Conservation (phyloP, 2,888 invertebrate species). For the Nephrocerus scutellatus region DNA sequence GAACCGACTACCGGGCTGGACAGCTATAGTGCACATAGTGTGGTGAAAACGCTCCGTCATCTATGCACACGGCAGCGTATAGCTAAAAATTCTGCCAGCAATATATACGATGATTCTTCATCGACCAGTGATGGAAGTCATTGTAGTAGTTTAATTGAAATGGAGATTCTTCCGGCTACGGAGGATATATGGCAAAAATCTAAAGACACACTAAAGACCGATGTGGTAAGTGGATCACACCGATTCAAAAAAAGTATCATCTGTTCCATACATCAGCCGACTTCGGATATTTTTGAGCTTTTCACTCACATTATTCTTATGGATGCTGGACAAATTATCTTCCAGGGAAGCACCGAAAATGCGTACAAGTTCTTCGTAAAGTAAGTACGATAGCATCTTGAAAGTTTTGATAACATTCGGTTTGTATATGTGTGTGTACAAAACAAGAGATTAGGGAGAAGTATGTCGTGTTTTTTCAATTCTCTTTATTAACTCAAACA, state of each 20-base stretch:
- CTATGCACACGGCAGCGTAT: conserved; percentile 50
- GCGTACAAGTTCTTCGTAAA: conserved; percentile 63
- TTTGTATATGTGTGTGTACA: too few species aligned
- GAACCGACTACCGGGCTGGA: conserved; percentile 91
- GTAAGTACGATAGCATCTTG: conserved; percentile 47
- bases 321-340: conserved; percentile 70
- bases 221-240: conserved; percentile 33
- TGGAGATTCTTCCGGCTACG: conserved; percentile 31
- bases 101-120: conserved; percentile 29
- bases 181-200: conserved; percentile 24
- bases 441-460: too few species aligned
- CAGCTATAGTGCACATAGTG: conserved; percentile 77
- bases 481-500: too few species aligned
- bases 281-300: conserved; percentile 74
- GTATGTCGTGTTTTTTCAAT: too few species aligned
- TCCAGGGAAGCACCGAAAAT: conserved; percentile 66
- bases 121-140: conserved; percentile 28
- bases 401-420: conserved; percentile 4
- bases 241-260: conserved; percentile 61
- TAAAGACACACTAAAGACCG: conserved; percentile 28
- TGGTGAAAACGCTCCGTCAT: conserved; percentile 63
- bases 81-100: conserved; percentile 24
- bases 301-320: conserved; percentile 75
- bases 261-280: conserved; percentile 87
- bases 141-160: conserved; percentile 33